Percentiles rank a stretch among this genome's conserved stretches.
These are phyloP conservation scores for Melanotaenia duboulayi DNA, from an alignment of 2,113 vertebrate genomes.

Conservation along the genomic window DNA sequence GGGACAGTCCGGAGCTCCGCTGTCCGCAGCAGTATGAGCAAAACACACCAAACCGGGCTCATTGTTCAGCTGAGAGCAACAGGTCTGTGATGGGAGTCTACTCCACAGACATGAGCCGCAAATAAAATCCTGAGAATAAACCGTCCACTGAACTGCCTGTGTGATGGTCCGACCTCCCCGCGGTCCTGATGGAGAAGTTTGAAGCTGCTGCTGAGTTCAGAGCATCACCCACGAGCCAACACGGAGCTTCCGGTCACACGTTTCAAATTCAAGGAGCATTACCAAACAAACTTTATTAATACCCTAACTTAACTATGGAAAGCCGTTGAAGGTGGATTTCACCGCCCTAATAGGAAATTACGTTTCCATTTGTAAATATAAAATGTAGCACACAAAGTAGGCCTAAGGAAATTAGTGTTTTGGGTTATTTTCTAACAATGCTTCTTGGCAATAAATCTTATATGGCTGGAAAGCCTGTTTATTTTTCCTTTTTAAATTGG, in stretches of 20 bases:
- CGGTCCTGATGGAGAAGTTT: slow-evolving; percentile 41
- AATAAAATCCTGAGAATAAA: slow-evolving; percentile 1
- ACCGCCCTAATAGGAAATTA: no score
- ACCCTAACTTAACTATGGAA: no score
- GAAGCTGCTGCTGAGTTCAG: neutral
- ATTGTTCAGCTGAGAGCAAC: slow-evolving; percentile 23
- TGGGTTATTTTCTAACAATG: no score
- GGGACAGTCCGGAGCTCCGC: slow-evolving; percentile 47
- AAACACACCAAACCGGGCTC: slow-evolving; percentile 38
- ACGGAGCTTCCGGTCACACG: slow-evolving; percentile 33
- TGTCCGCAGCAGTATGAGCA: slow-evolving; percentile 55
- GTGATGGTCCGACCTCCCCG: neutral
- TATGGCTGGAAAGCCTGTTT: no score
- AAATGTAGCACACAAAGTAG: no score
- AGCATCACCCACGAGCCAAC: neutral
- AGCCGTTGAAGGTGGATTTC: no score
- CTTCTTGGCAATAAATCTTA: no score
- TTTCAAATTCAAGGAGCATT: slow-evolving; percentile 49
- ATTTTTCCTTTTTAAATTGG: no score
- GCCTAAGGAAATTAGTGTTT: no score
- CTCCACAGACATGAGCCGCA: slow-evolving; percentile 31
- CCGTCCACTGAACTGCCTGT: neutral
- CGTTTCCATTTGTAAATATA: no score
- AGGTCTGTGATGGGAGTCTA: neutral
- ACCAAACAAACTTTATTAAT: neutral